Evolutionary conservation across 2,797 vertebrate genomes (phyloP).

Genomic region (Champsocephalus esox): DNA sequence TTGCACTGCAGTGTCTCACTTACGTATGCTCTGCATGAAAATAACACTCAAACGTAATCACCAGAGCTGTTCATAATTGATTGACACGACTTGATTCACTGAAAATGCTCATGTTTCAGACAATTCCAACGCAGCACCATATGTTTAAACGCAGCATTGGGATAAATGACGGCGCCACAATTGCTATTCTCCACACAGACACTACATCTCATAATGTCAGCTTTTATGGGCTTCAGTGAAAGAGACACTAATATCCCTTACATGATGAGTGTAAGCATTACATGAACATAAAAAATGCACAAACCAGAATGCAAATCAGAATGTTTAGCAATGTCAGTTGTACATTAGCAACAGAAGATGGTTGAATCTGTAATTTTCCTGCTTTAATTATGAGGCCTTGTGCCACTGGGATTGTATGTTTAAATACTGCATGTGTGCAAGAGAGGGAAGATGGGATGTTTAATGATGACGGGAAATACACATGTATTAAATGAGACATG

Average conservation of each 20-base stretch:
- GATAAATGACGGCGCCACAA: slow-evolving; percentile 18
- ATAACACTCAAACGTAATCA: slow-evolving; percentile 34
- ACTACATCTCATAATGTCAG: slow-evolving; percentile 51
- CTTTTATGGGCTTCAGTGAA: slow-evolving; percentile 61
- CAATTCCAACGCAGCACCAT: slow-evolving; percentile 53
- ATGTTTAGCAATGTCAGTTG: slow-evolving; percentile 49
- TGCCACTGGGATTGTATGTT: slow-evolving; percentile 47
- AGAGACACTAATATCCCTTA: slow-evolving; percentile 65
- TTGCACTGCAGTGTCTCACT: slow-evolving; percentile 17
- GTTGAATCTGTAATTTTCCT: slow-evolving; percentile 46
- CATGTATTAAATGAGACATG: slow-evolving; percentile 49
- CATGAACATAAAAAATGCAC: slow-evolving; percentile 52
- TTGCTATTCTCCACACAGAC: slow-evolving; percentile 58
- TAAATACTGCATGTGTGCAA: slow-evolving; percentile 45
- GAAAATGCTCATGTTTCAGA: slow-evolving; percentile 55
- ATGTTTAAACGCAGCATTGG: slow-evolving; percentile 20
- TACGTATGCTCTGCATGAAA: slow-evolving; percentile 33
- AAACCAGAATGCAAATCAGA: slow-evolving; percentile 65
- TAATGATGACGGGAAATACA: slow-evolving; percentile 53
- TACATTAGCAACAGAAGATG: slow-evolving; percentile 44
- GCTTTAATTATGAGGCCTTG: slow-evolving; percentile 52
- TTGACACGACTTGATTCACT: slow-evolving; percentile 61
- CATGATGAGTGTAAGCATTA: slow-evolving; percentile 61
- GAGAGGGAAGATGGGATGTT: slow-evolving; percentile 30
- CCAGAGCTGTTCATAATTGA: slow-evolving; percentile 50